Percentiles rank a stretch among this genome's conserved stretches.
Evolutionary conservation across 1,140 invertebrate species (phyloP).

Genomic region (Cepaea nemoralis): DNA sequence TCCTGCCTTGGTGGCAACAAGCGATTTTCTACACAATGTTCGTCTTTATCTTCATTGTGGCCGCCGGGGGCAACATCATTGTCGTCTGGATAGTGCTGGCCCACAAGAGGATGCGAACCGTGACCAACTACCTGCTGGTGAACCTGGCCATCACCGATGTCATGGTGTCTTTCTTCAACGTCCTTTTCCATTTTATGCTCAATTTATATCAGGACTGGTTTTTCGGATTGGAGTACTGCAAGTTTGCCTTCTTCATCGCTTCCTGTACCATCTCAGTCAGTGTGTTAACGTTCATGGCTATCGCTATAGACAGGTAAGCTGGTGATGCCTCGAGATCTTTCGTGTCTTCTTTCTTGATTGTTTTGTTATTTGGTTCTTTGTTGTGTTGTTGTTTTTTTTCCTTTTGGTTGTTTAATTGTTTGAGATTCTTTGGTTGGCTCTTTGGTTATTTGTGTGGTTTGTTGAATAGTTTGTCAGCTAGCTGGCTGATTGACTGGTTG

Average conservation of each 20-base stretch:
- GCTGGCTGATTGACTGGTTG: too few relatives aligned
- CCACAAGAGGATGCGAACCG: conserved; percentile 89
- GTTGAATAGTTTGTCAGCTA: too few relatives aligned
- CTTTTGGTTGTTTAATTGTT: too few relatives aligned
- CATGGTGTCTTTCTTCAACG: conserved; percentile 91
- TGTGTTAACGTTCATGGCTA: conserved; percentile 92
- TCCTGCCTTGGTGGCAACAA: conserved; percentile 66
- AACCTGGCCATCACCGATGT: conserved; percentile 93
- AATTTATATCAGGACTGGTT: conserved; percentile 86
- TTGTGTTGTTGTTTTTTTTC: too few relatives aligned
- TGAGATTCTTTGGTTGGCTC: too few relatives aligned
- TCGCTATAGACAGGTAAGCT: conserved; percentile 94
- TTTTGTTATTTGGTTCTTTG: too few relatives aligned
- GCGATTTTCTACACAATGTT: conserved; percentile 74
- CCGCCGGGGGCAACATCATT: conserved; percentile 92
- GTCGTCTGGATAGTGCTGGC: conserved; percentile 95
- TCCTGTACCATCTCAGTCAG: conserved; percentile 88
- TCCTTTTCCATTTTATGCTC: conserved; percentile 93
- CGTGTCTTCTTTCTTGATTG: too few relatives aligned
- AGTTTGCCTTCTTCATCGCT: conserved; percentile 89
- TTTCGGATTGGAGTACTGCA: conserved; percentile 87
- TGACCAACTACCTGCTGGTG: conserved; percentile 95
- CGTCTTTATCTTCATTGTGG: conserved; percentile 88
- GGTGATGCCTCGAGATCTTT: too few relatives aligned
- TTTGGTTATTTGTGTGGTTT: too few relatives aligned